These are phyloP conservation scores for Brachyptera risi DNA, from an alignment of 2,888 invertebrate genomes.

Conservation along the genomic window DNA sequence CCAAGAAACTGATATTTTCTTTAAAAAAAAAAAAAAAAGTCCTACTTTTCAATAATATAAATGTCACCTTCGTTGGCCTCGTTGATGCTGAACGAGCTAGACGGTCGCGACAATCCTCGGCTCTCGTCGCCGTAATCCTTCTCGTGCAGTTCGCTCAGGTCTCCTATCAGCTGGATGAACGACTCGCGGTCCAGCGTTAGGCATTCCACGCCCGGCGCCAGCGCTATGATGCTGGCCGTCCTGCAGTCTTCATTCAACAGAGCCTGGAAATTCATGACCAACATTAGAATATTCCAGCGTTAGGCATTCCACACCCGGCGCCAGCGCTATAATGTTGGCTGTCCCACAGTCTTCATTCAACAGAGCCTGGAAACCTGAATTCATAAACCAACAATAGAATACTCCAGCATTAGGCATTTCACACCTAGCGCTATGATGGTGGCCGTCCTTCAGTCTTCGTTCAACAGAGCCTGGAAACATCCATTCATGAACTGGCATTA, in stretches of 20 bases:
- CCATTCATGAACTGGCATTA: no score
- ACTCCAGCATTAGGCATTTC: constrained; percentile 63
- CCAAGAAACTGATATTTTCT: no score
- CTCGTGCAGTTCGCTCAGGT: constrained; percentile 67
- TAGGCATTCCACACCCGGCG: constrained; percentile 60
- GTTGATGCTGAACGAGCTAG: constrained; percentile 43
- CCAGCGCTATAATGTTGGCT: constrained; percentile 62
- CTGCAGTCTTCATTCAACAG: constrained; percentile 61
- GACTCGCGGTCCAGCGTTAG: constrained; percentile 62
- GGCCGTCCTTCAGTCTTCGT: constrained; percentile 64
- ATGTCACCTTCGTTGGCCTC: no score
- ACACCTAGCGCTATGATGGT: constrained; percentile 62
- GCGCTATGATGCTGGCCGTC: constrained; percentile 64
- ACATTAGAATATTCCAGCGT: no score
- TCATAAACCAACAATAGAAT: no score
- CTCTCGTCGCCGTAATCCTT: constrained; percentile 69
- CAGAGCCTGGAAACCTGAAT: constrained; percentile 50
- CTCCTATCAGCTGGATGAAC: constrained; percentile 71
- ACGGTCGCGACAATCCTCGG: constrained; percentile 47
- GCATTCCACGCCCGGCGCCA: constrained; percentile 59
- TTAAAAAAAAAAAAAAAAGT: no score
- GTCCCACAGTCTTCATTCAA: constrained; percentile 63
- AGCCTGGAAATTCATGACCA: no score
- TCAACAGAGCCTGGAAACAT: no score
- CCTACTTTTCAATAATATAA: no score